Conservation (phyloP, 2,113 vertebrate species). For the Dicrurus megarhynchus region DNA sequence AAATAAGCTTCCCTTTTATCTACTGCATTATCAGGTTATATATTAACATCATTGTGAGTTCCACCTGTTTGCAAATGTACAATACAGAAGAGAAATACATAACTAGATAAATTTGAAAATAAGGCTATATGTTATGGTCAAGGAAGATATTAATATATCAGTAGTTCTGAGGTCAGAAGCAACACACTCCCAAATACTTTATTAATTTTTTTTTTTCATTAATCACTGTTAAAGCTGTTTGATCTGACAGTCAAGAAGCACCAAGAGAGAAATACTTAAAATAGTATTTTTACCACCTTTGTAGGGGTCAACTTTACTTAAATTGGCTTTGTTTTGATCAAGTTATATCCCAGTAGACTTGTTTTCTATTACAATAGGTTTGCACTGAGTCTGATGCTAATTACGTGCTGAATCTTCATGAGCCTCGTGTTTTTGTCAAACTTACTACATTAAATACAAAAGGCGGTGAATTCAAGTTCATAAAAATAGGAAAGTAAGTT, state of each 20-base stretch:
- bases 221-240: not conserved
- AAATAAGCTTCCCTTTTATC: not conserved
- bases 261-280: not conserved
- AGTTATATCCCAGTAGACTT: not conserved
- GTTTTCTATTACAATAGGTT: not conserved
- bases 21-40: not conserved
- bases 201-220: not conserved
- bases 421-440: not conserved
- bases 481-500: not conserved
- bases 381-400: not conserved
- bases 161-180: not conserved
- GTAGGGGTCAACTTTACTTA: not conserved
- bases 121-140: not conserved
- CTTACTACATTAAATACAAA: not conserved
- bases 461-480: not conserved
- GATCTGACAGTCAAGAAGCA: not conserved
- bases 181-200: not conserved
- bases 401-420: not conserved
- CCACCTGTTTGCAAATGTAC: not conserved
- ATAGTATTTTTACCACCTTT: not conserved
- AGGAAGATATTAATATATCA: not conserved
- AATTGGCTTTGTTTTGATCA: not conserved
- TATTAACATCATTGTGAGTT: not conserved
- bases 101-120: not conserved
- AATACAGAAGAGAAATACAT: not conserved